A percentile compares a stretch with the other conserved stretches of the same genome.
These are phyloP conservation scores for Trachops cirrhosus DNA, from an alignment of 2,797 vertebrate genomes.

Conservation along the genomic window DNA sequence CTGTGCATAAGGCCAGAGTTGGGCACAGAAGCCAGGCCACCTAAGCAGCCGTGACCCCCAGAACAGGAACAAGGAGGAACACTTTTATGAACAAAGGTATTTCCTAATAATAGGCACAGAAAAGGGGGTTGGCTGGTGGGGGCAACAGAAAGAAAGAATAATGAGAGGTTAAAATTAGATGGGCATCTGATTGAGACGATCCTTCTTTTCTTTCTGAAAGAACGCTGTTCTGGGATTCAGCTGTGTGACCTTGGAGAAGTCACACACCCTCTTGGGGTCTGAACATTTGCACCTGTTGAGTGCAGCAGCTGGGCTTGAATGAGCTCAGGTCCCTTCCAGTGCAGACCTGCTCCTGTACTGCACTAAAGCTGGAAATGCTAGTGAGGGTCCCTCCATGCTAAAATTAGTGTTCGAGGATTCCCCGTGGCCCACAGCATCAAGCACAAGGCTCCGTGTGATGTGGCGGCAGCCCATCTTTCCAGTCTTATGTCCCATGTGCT, in stretches of 20 bases:
- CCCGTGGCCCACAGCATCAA: neutral
- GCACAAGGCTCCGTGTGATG: neutral
- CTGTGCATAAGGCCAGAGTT: neutral
- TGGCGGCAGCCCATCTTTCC: neutral
- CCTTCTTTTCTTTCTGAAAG: neutral
- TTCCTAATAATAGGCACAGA: neutral
- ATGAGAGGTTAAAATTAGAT: neutral
- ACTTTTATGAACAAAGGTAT: neutral
- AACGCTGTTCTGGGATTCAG: neutral
- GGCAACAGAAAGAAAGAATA: neutral
- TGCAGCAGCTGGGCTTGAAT: neutral
- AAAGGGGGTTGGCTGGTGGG: neutral
- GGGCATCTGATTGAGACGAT: neutral
- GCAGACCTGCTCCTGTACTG: neutral
- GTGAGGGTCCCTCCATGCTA: neutral
- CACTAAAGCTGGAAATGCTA: neutral
- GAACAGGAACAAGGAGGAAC: neutral
- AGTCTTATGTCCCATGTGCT: too few relatives aligned
- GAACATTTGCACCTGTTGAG: neutral
- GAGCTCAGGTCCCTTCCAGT: neutral
- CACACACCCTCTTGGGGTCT: neutral
- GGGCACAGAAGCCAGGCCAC: neutral
- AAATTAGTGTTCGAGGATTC: neutral
- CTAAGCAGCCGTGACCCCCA: neutral
- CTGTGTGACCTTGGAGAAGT: neutral